Evolutionary conservation across 2,888 invertebrate species (phyloP), one percentile per base, ranked within the genome.

Genomic region (Philhelius pedissequus): DNA sequence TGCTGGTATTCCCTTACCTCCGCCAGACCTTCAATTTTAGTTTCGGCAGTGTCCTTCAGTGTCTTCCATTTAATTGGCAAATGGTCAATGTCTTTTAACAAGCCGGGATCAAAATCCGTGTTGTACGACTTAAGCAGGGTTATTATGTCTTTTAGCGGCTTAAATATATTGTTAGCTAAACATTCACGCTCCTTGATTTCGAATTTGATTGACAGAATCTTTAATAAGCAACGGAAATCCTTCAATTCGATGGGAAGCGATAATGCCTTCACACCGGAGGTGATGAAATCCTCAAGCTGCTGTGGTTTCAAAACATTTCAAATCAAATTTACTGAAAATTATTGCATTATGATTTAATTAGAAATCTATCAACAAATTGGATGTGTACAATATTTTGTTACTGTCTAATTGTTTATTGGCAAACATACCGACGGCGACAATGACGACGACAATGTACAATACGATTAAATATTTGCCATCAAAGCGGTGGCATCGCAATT

Each of bases 21-120:
- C 13, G 96, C 96, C 27, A 98, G 96, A 60, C 94, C 94, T 90
- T 97, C 97, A 91, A 96, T 96, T 86, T 96, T 95, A 79, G 96
- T 94, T 15, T 96, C 94, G 2, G 96, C 96, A 82, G 95, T 92
- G 92, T 96, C 97, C 91, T 97, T 97, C 9, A 97, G 93, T 87
- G 95, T 95, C 69, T 94, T 94, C 98, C 98, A 99, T 89, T 94
- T 94, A 87, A 97, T 96, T 0, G 98, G 98, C 82, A 99, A 92
- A 89, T 96, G 95, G 90, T 96, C 94, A 88, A 95, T 95, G 93
- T 96, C 95, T 70, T 96, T 94, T 88, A 95, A 93, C 13, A 94
- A 93, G 88, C 96, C 95, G 86, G 97, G 96, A 0, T 96, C 94
- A 91, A 98, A 95, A 88, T 97, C 96, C 9, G 97, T 96, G 11